Base-by-base conservation (phyloP, 2,888 invertebrate genomes). In the Morinoia aosen region DNA sequence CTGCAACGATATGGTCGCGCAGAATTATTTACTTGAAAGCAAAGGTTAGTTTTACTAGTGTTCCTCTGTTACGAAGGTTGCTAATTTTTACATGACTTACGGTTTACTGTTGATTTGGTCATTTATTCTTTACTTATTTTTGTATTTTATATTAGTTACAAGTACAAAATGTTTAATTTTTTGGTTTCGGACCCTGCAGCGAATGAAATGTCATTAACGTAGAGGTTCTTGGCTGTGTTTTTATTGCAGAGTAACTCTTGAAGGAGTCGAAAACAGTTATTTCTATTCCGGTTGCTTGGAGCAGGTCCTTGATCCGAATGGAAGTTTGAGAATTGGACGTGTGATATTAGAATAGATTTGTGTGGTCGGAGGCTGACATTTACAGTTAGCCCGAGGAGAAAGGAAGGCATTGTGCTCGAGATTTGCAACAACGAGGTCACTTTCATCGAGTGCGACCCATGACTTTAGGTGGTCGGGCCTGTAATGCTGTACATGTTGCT, bases 401-500 rank as follows among this genome's bases (percentile, higher is more conserved):
- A 76, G 76, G 76, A 76, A 76, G 76, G 76, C 76, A 76, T 76
- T 76, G 76, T 33, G 76, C 76, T 76, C 76, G 76, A 76, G 76
- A 76, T 76, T 76, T 10, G 76, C 33, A 90, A 90, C 48, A 90
- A 40, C 90, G 90, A 90, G 90, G 40, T 40, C 90, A 90, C 40
- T 48, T 39, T 48, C 90, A 90, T 90, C 40, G 90, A 90, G 90
- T 48, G 90, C 48, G 90, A 48, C 90, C 90, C 90, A 90, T 90
- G 90, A 90, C 90, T 90, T 90, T 90, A 90, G 90, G 40, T 90
- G 90, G 76, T 76, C 76, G 16, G 76, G 76, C 25, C 76, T 33
- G 76, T 76, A 25, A 76, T 76, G 76, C 76, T 76, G 76, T 76
- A 76, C 76, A 76, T 76, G 76, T 76, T 76, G 76, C 76, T 76